These are phyloP conservation scores for Electrophaes corylata DNA, from an alignment of 2,888 invertebrate species.

Conservation along the genomic window DNA sequence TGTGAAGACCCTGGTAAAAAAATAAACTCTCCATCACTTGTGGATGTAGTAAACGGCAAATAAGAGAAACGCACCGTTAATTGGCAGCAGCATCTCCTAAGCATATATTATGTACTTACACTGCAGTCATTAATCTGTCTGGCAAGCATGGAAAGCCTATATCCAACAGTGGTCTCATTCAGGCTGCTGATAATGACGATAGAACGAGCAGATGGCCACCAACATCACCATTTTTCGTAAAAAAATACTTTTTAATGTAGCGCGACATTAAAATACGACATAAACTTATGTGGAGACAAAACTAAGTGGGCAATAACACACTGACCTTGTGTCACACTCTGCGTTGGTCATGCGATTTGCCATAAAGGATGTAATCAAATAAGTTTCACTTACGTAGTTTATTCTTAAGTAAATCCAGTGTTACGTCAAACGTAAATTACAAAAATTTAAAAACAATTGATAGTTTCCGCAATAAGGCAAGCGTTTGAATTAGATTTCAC, in stretches of 20 bases:
- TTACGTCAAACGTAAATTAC: background rate
- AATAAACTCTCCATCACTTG: no score
- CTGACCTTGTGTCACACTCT: slow-evolving; percentile 50
- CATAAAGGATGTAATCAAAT: slow-evolving; percentile 22
- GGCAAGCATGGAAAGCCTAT: no score
- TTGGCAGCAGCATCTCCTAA: no score
- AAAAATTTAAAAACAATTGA: slow-evolving; percentile 15
- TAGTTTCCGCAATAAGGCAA: slow-evolving; percentile 13
- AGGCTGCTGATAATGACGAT: no score
- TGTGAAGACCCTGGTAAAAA: no score
- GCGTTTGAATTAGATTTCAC: slow-evolving; percentile 22
- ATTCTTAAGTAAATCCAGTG: slow-evolving; percentile 5
- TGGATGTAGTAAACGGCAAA: no score
- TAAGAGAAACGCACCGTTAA: no score
- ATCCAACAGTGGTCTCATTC: no score
- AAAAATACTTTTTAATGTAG: background rate
- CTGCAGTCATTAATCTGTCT: no score
- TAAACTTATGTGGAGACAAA: slow-evolving; percentile 48
- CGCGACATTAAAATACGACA: background rate
- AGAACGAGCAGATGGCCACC: no score
- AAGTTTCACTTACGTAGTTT: slow-evolving; percentile 32
- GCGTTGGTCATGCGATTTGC: slow-evolving; percentile 39
- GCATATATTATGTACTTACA: no score
- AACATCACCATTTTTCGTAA: background rate
- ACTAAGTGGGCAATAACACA: slow-evolving; percentile 50